Percentiles rank a stretch among this genome's conserved stretches.
These are phyloP conservation scores for Stegodyphus dumicola DNA, from an alignment of 1,140 invertebrate species.

Conservation along the genomic window DNA sequence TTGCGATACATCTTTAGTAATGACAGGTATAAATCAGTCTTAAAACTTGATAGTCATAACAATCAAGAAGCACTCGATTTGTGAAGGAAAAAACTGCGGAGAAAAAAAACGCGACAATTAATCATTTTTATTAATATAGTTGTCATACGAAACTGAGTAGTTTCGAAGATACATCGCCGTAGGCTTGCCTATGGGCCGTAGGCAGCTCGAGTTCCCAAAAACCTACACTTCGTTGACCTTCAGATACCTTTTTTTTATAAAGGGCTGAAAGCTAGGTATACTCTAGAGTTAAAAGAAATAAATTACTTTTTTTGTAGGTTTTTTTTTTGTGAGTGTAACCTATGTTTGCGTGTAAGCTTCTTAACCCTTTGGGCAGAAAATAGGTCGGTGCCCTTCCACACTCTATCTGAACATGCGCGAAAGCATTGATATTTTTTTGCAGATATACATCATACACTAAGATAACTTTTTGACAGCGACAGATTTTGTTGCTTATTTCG, in stretches of 20 bases:
- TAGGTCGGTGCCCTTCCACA: neutral
- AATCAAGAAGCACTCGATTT: too few species aligned
- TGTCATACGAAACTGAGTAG: neutral
- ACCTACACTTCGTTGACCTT: neutral
- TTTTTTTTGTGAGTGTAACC: neutral
- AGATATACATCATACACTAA: too few species aligned
- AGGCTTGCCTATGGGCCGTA: neutral
- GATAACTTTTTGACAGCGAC: too few species aligned
- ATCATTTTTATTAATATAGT: neutral
- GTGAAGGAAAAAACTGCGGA: too few species aligned
- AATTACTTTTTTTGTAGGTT: neutral
- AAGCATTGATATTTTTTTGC: too few species aligned
- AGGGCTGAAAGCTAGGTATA: neutral
- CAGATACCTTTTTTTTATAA: neutral
- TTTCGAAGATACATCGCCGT: neutral
- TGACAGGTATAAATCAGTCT: too few species aligned
- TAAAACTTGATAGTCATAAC: too few species aligned
- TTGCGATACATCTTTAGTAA: too few species aligned
- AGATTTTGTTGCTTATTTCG: too few species aligned
- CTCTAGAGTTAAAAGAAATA: neutral
- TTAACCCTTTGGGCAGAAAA: neutral
- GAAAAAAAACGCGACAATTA: neutral
- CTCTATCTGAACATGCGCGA: too few species aligned
- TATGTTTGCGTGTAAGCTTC: slow-evolving; percentile 1
- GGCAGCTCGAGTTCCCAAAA: neutral